These are phyloP conservation scores for Zaprionus capensis DNA, from an alignment of 1,140 invertebrate genomes.

Conservation along the genomic window DNA sequence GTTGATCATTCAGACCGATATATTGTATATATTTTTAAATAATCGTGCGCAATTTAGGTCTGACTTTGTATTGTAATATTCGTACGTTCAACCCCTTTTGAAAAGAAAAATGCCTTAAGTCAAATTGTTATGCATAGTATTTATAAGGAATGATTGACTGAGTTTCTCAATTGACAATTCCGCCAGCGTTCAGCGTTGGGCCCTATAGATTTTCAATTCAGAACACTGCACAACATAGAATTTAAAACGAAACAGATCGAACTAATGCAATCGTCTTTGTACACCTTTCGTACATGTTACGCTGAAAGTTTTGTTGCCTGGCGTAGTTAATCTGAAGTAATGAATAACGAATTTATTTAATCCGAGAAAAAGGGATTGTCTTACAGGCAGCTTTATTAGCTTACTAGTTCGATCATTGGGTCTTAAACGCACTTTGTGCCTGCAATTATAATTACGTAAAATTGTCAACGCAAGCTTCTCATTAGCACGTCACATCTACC, in stretches of 20 bases:
- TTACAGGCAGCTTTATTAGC: background rate
- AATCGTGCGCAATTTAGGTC: background rate
- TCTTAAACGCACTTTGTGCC: background rate
- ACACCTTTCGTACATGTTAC: background rate
- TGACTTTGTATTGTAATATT: background rate
- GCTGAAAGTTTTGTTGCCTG: background rate
- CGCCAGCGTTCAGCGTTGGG: background rate
- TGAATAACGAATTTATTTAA: background rate
- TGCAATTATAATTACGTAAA: constrained; percentile 22
- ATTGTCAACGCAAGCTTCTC: constrained; percentile 1
- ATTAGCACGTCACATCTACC: background rate
- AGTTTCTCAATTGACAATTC: constrained; percentile 1
- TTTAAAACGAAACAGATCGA: background rate
- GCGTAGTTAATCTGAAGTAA: background rate
- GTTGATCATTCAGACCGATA: background rate
- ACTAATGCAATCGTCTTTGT: background rate
- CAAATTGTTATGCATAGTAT: background rate
- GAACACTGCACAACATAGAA: background rate
- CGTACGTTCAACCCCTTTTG: background rate
- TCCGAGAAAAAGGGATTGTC: background rate
- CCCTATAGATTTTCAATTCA: background rate
- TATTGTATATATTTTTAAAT: background rate
- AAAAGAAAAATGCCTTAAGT: background rate
- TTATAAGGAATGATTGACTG: background rate
- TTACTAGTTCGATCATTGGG: background rate